Conservation (phyloP, 2,888 invertebrate species). For the Alloscopus bannaensis region DNA sequence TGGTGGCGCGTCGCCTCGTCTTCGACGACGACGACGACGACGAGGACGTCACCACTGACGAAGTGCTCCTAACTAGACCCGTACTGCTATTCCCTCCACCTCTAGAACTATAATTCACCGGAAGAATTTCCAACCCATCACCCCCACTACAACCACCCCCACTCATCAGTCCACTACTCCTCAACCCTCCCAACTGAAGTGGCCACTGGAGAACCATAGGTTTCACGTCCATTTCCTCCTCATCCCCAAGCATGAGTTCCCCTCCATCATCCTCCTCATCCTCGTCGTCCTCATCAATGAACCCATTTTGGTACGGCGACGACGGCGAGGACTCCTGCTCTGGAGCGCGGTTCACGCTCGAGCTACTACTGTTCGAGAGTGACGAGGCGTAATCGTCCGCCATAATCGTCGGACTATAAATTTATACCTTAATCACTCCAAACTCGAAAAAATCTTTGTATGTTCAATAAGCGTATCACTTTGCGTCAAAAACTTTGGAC, state of each 20-base stretch:
- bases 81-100: neutral
- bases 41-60: neutral
- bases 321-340: neutral
- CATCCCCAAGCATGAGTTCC: slow-evolving; percentile 15
- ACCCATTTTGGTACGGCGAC: slow-evolving; percentile 26
- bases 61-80: neutral
- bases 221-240: slow-evolving; percentile 63
- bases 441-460: neutral
- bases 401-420: too few species aligned
- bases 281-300: slow-evolving; percentile 20
- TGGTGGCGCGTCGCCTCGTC: neutral
- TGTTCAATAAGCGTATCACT: neutral
- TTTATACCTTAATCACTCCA: neutral
- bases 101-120: slow-evolving; percentile 20
- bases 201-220: slow-evolving; percentile 65
- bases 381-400: slow-evolving; percentile 35
- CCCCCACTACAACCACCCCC: neutral
- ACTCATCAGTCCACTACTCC: neutral
- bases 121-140: neutral
- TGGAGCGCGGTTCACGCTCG: neutral
- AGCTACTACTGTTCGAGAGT: slow-evolving; percentile 22
- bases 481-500: slow-evolving; percentile 4
- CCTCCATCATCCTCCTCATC: slow-evolving; percentile 22
- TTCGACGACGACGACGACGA: neutral
- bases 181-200: neutral